Evolutionary conservation across 2,113 vertebrate genomes (phyloP), one percentile per base, ranked within the genome.

Genomic region (Cephalopholis sonnerati): DNA sequence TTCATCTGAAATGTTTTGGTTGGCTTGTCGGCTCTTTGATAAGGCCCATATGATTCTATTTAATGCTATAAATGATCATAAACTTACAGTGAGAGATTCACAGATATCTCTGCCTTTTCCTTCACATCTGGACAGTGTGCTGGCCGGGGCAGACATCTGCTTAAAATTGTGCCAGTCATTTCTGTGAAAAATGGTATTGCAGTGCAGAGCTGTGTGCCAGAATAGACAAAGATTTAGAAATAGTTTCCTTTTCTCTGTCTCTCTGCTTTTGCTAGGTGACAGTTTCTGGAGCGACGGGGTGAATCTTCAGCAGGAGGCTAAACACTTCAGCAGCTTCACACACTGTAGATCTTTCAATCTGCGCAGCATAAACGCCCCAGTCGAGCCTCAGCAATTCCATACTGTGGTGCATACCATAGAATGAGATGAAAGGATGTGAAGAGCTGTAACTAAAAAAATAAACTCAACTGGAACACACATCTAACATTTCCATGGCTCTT

Each of bases 91-190:
- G 24, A 58, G 25, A 85, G 27, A 78, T 75, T 71, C 27, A 54
- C 51, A 46, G 46, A 64, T 83, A 78, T 58, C 22, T 57, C n/a
- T 66, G 4, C 0, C n/a, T 39, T 62, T 80, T 71, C 54, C 46
- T 62, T 17, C 24, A 79, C 84, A 92, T 90, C 66, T 89, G 85
- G 82, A 87, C 83, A 55, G 44, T 59, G 48, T 65, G 39, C 84
- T 44, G 41, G 41, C 41, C 7, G 55, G n/a, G 59, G 68, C 58
- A 61, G 74, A 79, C 84, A 84, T 85, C 70, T 84, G 72, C 64
- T 77, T 54, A 55, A 78, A 65, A 65, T 50, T 83, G 75, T 91
- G 90, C 82, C 90, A 87, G 73, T 86, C 74, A 54, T 84, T 81
- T 79, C 71, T 77, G 32, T 72, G 71, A 86, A 83, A 84, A 91